These are phyloP conservation scores for Meloidogyne hapla DNA, from an alignment of 1,140 invertebrate species.

Conservation along the genomic window DNA sequence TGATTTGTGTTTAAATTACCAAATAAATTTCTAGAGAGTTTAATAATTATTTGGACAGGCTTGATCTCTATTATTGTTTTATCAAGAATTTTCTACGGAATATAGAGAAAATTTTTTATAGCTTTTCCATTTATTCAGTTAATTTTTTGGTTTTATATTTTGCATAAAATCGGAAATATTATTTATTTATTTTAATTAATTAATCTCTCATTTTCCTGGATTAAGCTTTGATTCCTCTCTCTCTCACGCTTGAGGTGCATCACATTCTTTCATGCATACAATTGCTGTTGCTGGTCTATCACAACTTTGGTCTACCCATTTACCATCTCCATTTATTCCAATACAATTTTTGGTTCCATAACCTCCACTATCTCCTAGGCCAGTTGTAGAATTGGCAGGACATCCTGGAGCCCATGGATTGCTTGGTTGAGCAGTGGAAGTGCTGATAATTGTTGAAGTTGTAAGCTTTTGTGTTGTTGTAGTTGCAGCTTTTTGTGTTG, in stretches of 20 bases:
- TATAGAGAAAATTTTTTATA: too few species aligned
- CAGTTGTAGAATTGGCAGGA: background rate
- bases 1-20: too few species aligned
- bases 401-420: background rate
- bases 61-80: too few species aligned
- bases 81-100: too few species aligned
- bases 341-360: background rate
- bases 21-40: too few species aligned
- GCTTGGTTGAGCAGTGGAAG: background rate
- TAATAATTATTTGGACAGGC: too few species aligned
- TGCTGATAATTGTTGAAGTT: background rate
- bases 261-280: background rate
- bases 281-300: background rate
- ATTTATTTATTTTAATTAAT: background rate
- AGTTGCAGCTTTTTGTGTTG: background rate
- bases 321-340: background rate
- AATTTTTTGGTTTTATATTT: too few species aligned
- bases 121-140: too few species aligned
- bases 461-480: background rate
- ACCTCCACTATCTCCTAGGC: background rate
- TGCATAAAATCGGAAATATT: too few species aligned
- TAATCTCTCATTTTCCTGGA: background rate
- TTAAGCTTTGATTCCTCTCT: background rate
- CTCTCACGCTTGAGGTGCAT: background rate
- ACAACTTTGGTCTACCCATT: background rate